Percentiles rank a stretch among this genome's conserved stretches.
Conservation (phyloP, 2,113 vertebrate species). For the Cromileptes altivelis region DNA sequence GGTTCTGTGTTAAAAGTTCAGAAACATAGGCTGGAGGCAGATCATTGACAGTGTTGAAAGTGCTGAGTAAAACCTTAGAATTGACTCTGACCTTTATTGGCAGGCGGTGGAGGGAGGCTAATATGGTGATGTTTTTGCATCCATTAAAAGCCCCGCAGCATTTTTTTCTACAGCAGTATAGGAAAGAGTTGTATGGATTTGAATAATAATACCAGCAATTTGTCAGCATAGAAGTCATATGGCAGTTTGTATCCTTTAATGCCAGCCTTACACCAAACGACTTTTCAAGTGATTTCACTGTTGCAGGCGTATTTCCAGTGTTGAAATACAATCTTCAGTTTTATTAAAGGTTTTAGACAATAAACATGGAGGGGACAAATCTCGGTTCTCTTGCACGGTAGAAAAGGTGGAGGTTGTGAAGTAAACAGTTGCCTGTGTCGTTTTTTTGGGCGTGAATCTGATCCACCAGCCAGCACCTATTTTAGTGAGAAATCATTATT, state of each 20-base stretch:
- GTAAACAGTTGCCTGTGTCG: too few relatives aligned
- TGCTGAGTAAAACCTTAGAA: constrained; percentile 24
- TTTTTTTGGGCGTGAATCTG: too few relatives aligned
- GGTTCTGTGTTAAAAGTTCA: neutral
- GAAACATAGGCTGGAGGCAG: constrained; percentile 6
- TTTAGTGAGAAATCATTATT: too few relatives aligned
- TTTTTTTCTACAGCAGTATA: neutral
- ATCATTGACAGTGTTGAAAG: constrained; percentile 18
- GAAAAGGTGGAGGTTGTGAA: too few relatives aligned
- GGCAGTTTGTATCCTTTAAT: constrained; percentile 2
- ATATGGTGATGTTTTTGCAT: constrained; percentile 9
- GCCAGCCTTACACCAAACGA: too few relatives aligned
- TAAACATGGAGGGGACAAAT: too few relatives aligned
- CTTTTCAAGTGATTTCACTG: too few relatives aligned
- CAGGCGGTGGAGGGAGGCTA: neutral
- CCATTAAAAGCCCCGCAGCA: constrained; percentile 10
- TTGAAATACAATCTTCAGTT: too few relatives aligned
- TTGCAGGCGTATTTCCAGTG: too few relatives aligned
- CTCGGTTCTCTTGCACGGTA: too few relatives aligned
- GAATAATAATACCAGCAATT: neutral
- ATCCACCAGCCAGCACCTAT: too few relatives aligned
- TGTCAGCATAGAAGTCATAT: neutral
- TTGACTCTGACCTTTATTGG: constrained; percentile 18
- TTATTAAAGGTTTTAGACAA: too few relatives aligned
- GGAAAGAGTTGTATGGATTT: constrained; percentile 4